These are phyloP conservation scores for Diplodus sargus DNA, from an alignment of 2,797 vertebrate species.

Conservation along the genomic window DNA sequence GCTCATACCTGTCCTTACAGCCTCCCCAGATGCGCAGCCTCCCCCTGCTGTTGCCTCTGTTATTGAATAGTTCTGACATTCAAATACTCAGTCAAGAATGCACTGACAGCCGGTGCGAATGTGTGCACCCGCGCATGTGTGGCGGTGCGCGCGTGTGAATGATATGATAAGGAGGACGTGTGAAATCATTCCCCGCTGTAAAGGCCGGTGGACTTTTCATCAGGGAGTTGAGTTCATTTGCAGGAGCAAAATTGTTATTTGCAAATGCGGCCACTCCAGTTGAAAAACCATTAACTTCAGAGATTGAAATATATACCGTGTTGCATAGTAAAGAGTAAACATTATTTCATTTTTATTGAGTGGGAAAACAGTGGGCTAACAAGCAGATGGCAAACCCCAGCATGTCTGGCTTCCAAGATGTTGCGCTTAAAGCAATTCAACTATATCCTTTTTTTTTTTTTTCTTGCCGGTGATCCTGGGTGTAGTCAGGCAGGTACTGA, in stretches of 20 bases:
- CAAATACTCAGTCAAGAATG: constrained; percentile 58
- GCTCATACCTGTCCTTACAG: constrained; percentile 36
- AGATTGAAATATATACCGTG: constrained; percentile 73
- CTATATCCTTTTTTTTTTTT: constrained; percentile 5
- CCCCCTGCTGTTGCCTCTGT: constrained; percentile 43
- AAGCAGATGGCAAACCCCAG: constrained; percentile 59
- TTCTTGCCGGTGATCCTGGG: constrained; percentile 2
- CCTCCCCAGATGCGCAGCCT: constrained; percentile 58
- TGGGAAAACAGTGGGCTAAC: constrained; percentile 53
- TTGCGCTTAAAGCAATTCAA: constrained; percentile 37
- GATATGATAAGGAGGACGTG: constrained; percentile 57
- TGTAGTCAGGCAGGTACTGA: constrained; percentile 7
- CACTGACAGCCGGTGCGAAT: constrained; percentile 35
- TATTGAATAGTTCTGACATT: constrained; percentile 64
- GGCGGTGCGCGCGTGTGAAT: constrained; percentile 2
- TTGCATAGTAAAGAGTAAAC: constrained; percentile 67
- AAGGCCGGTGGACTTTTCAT: constrained; percentile 64
- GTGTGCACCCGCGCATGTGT: background rate
- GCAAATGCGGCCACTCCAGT: constrained; percentile 68
- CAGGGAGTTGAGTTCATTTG: constrained; percentile 76
- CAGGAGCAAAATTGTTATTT: constrained; percentile 73
- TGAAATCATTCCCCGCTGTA: constrained; percentile 46
- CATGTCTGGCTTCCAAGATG: constrained; percentile 44
- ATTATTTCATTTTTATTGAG: constrained; percentile 69
- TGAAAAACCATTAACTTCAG: constrained; percentile 74